These are phyloP conservation scores for Cassiopea andromeda DNA, from an alignment of 30 jellyfish, hydroid and myxozoan species.

Conservation along the genomic window DNA sequence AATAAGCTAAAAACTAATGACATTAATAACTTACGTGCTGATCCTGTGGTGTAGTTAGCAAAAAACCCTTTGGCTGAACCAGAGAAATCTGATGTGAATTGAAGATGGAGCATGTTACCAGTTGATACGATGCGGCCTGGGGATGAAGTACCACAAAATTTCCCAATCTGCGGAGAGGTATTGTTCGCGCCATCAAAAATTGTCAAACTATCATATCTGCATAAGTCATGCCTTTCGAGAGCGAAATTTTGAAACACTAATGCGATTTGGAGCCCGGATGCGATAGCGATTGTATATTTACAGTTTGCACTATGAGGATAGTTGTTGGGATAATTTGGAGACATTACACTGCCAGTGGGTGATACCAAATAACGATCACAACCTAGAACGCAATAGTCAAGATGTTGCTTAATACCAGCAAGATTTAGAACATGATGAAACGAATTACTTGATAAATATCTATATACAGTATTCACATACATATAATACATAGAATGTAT, in stretches of 20 bases:
- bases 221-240: constrained; percentile 68
- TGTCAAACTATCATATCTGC: constrained; percentile 73
- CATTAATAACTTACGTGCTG: constrained; percentile 59
- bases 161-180: constrained; percentile 68
- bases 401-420: too few species aligned
- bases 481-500: too few species aligned
- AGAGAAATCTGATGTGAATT: constrained; percentile 67
- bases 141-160: constrained; percentile 71
- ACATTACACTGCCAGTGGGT: constrained; percentile 56
- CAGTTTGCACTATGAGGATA: constrained; percentile 80
- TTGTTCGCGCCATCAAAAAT: constrained; percentile 85
- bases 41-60: constrained; percentile 82
- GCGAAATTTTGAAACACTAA: constrained; percentile 58
- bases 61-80: constrained; percentile 72
- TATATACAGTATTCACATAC: too few species aligned
- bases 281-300: constrained; percentile 76
- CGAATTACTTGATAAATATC: too few species aligned
- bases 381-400: constrained; percentile 43
- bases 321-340: constrained; percentile 86
- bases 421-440: too few species aligned
- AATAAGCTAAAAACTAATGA: neutral
- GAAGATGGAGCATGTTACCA: constrained; percentile 69
- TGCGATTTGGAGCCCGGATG: constrained; percentile 75
- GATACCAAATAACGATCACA: constrained; percentile 68
- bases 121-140: constrained; percentile 85